These are phyloP conservation scores for Macquaria australasica DNA, from an alignment of 2,113 vertebrate species.

Conservation along the genomic window DNA sequence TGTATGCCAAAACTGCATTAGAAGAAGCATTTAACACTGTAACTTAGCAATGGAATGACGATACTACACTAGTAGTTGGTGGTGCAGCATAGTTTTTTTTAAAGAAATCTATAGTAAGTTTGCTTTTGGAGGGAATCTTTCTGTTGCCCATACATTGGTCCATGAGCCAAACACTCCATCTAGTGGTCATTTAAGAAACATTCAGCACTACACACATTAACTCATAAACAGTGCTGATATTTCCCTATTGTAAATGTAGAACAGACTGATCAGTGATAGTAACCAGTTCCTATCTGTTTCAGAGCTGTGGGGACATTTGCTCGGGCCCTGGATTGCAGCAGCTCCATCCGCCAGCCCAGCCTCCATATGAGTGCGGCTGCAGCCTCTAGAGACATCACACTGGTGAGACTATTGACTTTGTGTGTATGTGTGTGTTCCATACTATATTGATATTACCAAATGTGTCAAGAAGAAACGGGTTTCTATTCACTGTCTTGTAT, in stretches of 20 bases:
- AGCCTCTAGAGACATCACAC: slow-evolving; percentile 94
- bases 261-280: neutral
- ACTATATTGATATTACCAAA: neutral
- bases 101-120: neutral
- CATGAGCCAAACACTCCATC: slow-evolving; percentile 32
- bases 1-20: too few species aligned
- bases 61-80: neutral
- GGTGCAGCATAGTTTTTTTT: neutral
- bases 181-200: slow-evolving; percentile 40
- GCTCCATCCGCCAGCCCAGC: slow-evolving; percentile 96
- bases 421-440: neutral
- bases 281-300: slow-evolving; percentile 35
- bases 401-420: slow-evolving; percentile 84
- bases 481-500: neutral
- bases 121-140: slow-evolving; percentile 33
- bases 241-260: neutral
- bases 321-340: slow-evolving; percentile 94
- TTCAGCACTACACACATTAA: neutral
- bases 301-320: slow-evolving; percentile 96
- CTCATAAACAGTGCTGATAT: neutral
- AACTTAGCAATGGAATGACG: too few species aligned
- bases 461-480: neutral
- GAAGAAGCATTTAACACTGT: neutral
- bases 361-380: slow-evolving; percentile 96
- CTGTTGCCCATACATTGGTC: neutral